phyloP scores from a whole-genome alignment of 2,888 invertebrate genomes.

The Cryptus viduatorius region DNA sequence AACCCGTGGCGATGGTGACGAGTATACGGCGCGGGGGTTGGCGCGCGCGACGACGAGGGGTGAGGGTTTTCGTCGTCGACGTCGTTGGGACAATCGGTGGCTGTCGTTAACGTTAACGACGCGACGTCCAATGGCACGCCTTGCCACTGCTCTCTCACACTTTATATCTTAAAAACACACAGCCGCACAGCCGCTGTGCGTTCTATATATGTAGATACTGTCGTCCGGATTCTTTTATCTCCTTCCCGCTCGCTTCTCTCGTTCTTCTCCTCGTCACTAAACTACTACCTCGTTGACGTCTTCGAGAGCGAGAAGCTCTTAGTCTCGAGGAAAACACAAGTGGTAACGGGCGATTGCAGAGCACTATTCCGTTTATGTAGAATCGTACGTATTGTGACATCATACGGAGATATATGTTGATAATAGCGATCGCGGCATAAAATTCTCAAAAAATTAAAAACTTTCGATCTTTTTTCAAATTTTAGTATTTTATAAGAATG shows the following conservation, averaged over 20 bases:
- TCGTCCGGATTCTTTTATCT: slow-evolving; percentile 62
- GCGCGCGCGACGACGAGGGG: slow-evolving; percentile 63
- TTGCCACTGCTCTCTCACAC: slow-evolving; percentile 66
- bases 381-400: not conserved
- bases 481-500: no score
- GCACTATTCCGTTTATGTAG: not conserved
- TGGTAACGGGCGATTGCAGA: not conserved
- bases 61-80: slow-evolving; percentile 67
- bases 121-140: slow-evolving; percentile 77
- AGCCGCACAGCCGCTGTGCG: slow-evolving; percentile 24
- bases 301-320: slow-evolving; percentile 42
- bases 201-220: slow-evolving; percentile 50
- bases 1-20: slow-evolving; percentile 43
- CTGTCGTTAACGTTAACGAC: slow-evolving; percentile 82
- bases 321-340: slow-evolving; percentile 9
- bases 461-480: not conserved
- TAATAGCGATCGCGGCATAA: not conserved
- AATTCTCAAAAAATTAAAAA: not conserved
- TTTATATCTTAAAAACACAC: slow-evolving; percentile 2
- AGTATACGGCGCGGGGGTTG: slow-evolving; percentile 3
- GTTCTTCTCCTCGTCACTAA: slow-evolving; percentile 33
- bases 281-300: slow-evolving; percentile 44
- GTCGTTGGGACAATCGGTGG: slow-evolving; percentile 82
- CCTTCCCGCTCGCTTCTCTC: slow-evolving; percentile 57
- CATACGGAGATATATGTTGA: not conserved